These are phyloP conservation scores for Polia nebulosa DNA, from an alignment of 2,888 invertebrate species.

Conservation along the genomic window DNA sequence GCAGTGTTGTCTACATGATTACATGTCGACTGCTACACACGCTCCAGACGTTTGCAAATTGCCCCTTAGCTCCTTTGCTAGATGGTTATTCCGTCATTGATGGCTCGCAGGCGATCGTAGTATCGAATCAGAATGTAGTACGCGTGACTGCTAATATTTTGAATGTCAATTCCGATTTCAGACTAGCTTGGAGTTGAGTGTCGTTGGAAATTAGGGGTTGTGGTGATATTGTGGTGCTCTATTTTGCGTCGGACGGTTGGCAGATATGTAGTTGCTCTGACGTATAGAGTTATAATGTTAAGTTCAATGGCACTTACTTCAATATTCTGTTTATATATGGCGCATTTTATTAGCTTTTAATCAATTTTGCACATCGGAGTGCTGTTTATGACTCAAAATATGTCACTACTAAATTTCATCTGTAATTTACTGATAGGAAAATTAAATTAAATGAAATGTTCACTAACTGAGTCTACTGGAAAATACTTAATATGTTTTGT, in stretches of 20 bases:
- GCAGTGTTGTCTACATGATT: slow-evolving; percentile 68
- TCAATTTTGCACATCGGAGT: not conserved
- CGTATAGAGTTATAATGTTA: slow-evolving; percentile 3
- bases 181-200: slow-evolving; percentile 43
- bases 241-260: slow-evolving; percentile 20
- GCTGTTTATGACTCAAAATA: not conserved
- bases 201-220: slow-evolving; percentile 53
- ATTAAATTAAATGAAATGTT: too few relatives aligned
- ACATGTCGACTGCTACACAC: slow-evolving; percentile 65
- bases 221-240: slow-evolving; percentile 25
- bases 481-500: not conserved
- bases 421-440: not conserved
- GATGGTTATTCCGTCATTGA: slow-evolving; percentile 63
- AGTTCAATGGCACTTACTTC: not conserved
- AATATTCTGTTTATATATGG: not conserved
- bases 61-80: slow-evolving; percentile 62
- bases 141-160: slow-evolving; percentile 61
- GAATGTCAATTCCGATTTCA: slow-evolving; percentile 63
- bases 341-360: not conserved
- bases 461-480: not conserved
- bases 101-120: slow-evolving; percentile 53
- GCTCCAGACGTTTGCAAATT: slow-evolving; percentile 72
- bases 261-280: not conserved
- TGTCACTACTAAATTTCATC: not conserved
- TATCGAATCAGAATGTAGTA: slow-evolving; percentile 56